Conservation (phyloP, 2,797 vertebrate genomes). For the Lacerta viridis region DNA sequence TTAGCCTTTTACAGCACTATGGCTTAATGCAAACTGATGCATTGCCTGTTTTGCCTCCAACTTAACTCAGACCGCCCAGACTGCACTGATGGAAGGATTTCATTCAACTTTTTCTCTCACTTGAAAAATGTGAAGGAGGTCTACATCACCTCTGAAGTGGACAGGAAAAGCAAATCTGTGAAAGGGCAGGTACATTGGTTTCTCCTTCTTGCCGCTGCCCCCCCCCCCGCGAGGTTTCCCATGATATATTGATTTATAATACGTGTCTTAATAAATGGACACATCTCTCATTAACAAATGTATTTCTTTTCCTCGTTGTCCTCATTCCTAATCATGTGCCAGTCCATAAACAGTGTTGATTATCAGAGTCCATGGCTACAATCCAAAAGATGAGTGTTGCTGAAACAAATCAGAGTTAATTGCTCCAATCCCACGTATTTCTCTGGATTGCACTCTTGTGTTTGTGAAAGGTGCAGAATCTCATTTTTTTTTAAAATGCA, state of each 20-base stretch:
- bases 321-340: not conserved
- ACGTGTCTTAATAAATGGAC: not conserved
- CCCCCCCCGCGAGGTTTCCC: not conserved
- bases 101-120: constrained; percentile 94
- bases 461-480: not conserved
- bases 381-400: not conserved
- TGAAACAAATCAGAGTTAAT: constrained; percentile 5
- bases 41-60: constrained; percentile 15
- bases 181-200: constrained; percentile 89
- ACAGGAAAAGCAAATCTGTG: constrained; percentile 83
- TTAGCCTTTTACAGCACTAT: not conserved
- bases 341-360: not conserved
- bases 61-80: constrained; percentile 89
- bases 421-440: not conserved
- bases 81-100: constrained; percentile 89
- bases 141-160: constrained; percentile 86
- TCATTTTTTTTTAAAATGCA: not conserved
- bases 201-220: not conserved
- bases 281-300: not conserved
- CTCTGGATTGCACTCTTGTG: not conserved
- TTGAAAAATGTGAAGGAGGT: constrained; percentile 96
- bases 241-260: not conserved
- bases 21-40: not conserved
- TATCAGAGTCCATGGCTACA: not conserved
- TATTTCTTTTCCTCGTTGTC: not conserved